phyloP scores from a whole-genome alignment of 2,113 vertebrate genomes.

The Quiscalus mexicanus region DNA sequence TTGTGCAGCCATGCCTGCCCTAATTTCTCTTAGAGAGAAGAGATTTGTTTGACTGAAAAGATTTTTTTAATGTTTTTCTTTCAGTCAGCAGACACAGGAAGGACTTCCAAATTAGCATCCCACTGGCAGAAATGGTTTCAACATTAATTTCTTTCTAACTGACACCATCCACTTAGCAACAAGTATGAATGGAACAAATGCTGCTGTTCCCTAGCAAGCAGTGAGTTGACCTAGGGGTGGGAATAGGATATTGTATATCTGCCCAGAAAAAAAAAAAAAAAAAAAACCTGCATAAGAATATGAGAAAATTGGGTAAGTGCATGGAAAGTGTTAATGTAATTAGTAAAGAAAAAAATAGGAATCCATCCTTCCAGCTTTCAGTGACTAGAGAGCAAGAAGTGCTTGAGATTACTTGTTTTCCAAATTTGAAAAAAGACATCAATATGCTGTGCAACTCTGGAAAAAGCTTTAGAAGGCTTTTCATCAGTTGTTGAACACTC shows the following conservation, averaged over 20 bases:
- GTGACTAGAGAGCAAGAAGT: not conserved
- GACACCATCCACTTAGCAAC: not conserved
- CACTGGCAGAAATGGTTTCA: not conserved
- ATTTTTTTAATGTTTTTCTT: not conserved
- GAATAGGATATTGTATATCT: not conserved
- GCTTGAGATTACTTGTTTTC: not conserved
- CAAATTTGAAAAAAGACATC: not conserved
- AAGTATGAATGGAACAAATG: not conserved
- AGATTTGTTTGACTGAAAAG: not conserved
- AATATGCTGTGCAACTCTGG: not conserved
- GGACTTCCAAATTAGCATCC: not conserved
- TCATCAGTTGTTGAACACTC: not conserved
- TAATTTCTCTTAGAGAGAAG: not conserved
- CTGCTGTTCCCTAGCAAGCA: not conserved
- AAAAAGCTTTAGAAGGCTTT: not conserved
- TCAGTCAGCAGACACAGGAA: not conserved
- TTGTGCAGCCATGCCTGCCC: not conserved
- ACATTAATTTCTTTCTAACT: not conserved
- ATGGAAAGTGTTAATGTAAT: not conserved
- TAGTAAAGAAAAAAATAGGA: not conserved
- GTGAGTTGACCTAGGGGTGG: not conserved
- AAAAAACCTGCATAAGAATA: not conserved
- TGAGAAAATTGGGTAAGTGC: not conserved
- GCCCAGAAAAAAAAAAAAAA: not conserved
- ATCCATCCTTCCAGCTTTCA: not conserved